phyloP scores from a whole-genome alignment of 1,140 invertebrate genomes.

The Drosophila tsacasi region DNA sequence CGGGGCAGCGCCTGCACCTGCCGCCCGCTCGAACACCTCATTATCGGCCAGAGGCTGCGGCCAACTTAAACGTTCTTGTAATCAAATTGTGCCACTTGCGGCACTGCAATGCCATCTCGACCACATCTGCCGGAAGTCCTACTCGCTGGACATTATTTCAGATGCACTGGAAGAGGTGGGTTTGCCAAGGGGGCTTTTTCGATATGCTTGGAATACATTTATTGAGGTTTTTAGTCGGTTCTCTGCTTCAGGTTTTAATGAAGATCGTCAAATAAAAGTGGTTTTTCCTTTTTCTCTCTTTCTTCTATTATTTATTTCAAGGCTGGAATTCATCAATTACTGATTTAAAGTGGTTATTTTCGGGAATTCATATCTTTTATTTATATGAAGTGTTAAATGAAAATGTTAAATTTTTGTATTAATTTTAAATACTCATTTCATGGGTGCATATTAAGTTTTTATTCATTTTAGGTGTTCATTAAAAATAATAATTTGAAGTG shows the following conservation, averaged over 20 bases:
- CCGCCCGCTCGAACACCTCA: constrained; percentile 33
- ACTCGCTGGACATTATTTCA: constrained; percentile 2
- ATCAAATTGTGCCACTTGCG: constrained; percentile 78
- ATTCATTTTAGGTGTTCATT: background rate
- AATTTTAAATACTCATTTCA: background rate
- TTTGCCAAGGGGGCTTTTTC: background rate
- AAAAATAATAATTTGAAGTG: background rate
- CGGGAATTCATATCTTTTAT: background rate
- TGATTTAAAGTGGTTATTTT: no score
- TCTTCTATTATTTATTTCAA: background rate
- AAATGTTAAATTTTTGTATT: background rate
- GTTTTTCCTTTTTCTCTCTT: no score
- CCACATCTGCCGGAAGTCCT: constrained; percentile 26
- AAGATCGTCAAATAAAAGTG: background rate
- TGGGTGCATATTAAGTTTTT: background rate
- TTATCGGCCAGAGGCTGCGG: constrained; percentile 58
- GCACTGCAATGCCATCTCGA: constrained; percentile 25
- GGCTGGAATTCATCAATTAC: background rate
- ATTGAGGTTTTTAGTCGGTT: background rate
- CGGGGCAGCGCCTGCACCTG: background rate
- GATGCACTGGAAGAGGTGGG: constrained; percentile 3
- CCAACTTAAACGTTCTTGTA: constrained; percentile 69
- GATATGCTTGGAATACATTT: background rate
- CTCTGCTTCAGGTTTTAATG: background rate
- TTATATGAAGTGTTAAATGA: background rate